These are phyloP conservation scores for Anorthoa munda DNA, from an alignment of 2,888 invertebrate species.

Conservation along the genomic window DNA sequence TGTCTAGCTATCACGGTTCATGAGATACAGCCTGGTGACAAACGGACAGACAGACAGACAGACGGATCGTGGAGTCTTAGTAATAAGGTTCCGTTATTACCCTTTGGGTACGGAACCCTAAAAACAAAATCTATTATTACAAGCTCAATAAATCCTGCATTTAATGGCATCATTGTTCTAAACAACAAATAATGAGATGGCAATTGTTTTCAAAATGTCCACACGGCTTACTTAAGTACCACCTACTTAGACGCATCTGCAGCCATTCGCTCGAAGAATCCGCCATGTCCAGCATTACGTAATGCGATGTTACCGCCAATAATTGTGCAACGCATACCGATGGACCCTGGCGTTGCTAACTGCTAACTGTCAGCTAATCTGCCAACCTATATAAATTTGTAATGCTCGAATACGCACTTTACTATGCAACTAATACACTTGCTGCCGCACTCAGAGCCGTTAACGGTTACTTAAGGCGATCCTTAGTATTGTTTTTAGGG, in stretches of 20 bases:
- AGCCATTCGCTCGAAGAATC: constrained; percentile 49
- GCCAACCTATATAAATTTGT: constrained; percentile 42
- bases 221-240: constrained; percentile 36
- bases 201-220: constrained; percentile 37
- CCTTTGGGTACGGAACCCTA: too few relatives aligned
- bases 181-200: constrained; percentile 6
- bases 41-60: too few relatives aligned
- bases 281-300: constrained; percentile 66
- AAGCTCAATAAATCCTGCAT: background rate
- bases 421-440: constrained; percentile 10
- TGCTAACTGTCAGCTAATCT: constrained; percentile 49
- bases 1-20: too few relatives aligned
- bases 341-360: constrained; percentile 50
- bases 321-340: constrained; percentile 66
- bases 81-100: too few relatives aligned
- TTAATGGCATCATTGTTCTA: background rate
- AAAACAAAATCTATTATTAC: too few relatives aligned
- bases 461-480: too few relatives aligned
- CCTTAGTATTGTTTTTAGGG: too few relatives aligned
- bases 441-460: too few relatives aligned
- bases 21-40: too few relatives aligned
- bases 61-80: too few relatives aligned
- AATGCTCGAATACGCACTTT: constrained; percentile 13
- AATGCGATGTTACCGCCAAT: constrained; percentile 64
- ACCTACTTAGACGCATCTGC: constrained; percentile 46